Percentiles rank a stretch among this genome's conserved stretches.
Conservation (phyloP, 2,797 vertebrate species). For the Sphenopsis melanotis region DNA sequence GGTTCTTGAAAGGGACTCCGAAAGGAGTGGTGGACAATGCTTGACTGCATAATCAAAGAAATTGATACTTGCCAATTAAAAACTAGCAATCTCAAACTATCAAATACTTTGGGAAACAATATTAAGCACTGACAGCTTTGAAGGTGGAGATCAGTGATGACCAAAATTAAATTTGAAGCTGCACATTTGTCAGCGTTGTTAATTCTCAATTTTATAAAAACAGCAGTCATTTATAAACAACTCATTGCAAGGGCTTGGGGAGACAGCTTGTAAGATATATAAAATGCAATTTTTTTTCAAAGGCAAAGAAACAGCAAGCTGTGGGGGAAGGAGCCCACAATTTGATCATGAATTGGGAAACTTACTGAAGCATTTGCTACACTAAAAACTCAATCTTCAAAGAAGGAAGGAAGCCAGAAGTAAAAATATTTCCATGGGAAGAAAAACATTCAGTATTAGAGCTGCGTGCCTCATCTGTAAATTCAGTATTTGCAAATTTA, state of each 20-base stretch:
- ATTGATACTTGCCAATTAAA: background rate
- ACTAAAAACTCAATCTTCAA: background rate
- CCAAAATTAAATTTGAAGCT: background rate
- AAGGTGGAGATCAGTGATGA: background rate
- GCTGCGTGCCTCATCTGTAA: background rate
- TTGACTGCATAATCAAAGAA: background rate
- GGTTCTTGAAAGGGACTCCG: background rate
- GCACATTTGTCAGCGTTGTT: background rate
- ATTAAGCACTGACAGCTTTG: background rate
- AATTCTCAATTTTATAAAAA: background rate
- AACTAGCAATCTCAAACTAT: background rate
- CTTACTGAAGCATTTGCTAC: background rate
- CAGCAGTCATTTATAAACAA: background rate
- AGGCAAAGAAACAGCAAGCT: background rate
- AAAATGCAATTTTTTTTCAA: background rate
- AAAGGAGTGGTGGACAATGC: background rate
- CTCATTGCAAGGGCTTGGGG: background rate
- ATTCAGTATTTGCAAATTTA: constrained; percentile 4
- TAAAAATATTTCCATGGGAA: constrained; percentile 3
- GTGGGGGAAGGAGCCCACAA: background rate
- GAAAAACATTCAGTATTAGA: constrained; percentile 21
- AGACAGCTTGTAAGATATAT: background rate
- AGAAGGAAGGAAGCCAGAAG: constrained; percentile 51
- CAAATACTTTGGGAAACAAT: background rate
- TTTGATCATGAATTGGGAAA: background rate